These are phyloP conservation scores for Drosophila tripunctata DNA, from an alignment of 2,888 invertebrate species.

Conservation along the genomic window DNA sequence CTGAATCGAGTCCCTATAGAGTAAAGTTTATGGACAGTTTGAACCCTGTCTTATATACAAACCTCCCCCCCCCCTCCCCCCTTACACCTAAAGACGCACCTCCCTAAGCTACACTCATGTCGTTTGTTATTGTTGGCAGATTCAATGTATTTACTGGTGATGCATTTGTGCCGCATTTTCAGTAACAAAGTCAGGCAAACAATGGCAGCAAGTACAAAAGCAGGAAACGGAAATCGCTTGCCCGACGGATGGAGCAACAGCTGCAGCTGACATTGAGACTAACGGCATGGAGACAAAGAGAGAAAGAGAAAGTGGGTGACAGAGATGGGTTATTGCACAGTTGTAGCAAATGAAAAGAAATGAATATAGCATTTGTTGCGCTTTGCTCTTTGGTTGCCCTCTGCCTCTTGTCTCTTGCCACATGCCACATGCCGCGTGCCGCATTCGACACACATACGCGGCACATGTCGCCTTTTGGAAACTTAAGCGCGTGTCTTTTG, in stretches of 20 bases:
- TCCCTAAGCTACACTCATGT: not conserved
- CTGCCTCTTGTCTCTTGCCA: not conserved
- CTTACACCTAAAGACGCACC: too few species aligned
- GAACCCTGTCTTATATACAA: too few species aligned
- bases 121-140: not conserved
- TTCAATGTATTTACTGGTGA: conserved; percentile 11
- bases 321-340: not conserved
- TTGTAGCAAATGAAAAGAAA: conserved; percentile 16
- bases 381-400: conserved; percentile 39
- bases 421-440: not conserved
- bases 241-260: conserved; percentile 43
- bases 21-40: not conserved
- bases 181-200: conserved; percentile 17
- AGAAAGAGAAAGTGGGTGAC: not conserved
- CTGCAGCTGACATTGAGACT: conserved; percentile 46
- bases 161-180: conserved; percentile 28
- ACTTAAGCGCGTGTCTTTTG: conserved; percentile 36
- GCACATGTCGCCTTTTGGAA: conserved; percentile 11
- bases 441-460: too few species aligned
- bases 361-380: conserved; percentile 57
- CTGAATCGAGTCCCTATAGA: not conserved
- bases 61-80: too few species aligned
- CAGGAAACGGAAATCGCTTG: conserved; percentile 60
- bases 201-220: conserved; percentile 9
- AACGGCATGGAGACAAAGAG: not conserved